These are phyloP conservation scores for Riparia riparia DNA, from an alignment of 2,113 vertebrate genomes.

Conservation along the genomic window DNA sequence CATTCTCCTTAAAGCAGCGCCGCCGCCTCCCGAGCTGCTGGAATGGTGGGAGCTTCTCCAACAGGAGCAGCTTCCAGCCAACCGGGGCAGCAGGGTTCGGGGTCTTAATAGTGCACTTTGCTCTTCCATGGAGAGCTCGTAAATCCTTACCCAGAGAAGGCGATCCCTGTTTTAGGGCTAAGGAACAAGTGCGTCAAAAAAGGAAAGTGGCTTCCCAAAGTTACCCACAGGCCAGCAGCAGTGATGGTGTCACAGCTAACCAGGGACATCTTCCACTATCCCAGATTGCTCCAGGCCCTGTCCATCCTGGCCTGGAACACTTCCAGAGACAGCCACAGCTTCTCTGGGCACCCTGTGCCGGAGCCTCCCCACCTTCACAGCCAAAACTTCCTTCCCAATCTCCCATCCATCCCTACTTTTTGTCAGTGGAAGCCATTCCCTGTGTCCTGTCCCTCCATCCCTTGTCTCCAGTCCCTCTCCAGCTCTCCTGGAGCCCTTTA, in stretches of 20 bases:
- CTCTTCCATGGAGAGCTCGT: neutral
- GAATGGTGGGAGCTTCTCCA: neutral
- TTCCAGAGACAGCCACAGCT: neutral
- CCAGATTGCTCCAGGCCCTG: accelerated
- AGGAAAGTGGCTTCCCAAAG: neutral
- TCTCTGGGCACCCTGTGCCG: neutral
- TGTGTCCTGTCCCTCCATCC: neutral
- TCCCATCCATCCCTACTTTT: accelerated
- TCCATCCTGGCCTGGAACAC: accelerated
- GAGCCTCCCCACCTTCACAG: accelerated
- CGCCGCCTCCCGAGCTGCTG: neutral
- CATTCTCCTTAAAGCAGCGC: neutral
- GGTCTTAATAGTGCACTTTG: neutral
- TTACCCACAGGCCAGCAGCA: neutral
- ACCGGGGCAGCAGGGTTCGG: accelerated
- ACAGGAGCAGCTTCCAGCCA: neutral
- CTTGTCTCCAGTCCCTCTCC: neutral
- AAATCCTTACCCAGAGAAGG: neutral
- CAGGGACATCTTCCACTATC: neutral
- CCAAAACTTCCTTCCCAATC: accelerated
- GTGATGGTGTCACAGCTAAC: neutral
- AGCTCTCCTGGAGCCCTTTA: neutral
- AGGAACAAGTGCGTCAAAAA: accelerated
- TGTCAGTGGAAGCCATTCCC: neutral
- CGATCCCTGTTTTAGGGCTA: neutral